phyloP scores from a whole-genome alignment of 2,113 vertebrate species.

The Laticauda colubrina region DNA sequence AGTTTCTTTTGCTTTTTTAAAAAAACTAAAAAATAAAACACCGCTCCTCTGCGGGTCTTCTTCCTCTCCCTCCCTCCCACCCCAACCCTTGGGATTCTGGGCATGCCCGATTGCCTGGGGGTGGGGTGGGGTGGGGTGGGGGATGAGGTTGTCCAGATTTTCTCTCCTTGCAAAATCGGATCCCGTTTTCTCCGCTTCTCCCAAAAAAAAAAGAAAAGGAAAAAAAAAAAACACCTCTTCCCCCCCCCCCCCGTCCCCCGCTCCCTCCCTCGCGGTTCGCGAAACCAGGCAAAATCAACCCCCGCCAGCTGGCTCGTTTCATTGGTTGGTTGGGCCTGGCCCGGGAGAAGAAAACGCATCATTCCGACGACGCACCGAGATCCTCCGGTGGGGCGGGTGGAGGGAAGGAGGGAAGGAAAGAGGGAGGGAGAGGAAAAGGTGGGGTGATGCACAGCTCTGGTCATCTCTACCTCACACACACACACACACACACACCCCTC shows the following conservation, averaged over 20 bases:
- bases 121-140: no score
- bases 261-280: background rate
- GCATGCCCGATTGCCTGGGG: no score
- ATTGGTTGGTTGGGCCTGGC: background rate
- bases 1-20: conserved; percentile 5
- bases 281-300: background rate
- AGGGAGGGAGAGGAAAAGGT: background rate
- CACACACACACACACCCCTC: no score
- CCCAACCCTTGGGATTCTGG: no score
- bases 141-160: no score
- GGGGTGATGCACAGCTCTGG: background rate
- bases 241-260: fast-evolving
- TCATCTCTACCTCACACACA: background rate
- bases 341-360: background rate
- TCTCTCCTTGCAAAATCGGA: no score
- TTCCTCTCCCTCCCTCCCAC: no score
- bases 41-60: background rate
- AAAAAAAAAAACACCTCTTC: no score
- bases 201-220: no score
- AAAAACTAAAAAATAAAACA: no score
- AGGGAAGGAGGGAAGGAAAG: background rate
- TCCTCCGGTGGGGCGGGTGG: background rate
- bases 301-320: background rate
- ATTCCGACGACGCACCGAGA: background rate
- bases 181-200: no score